Evolutionary conservation across 2,113 vertebrate species (phyloP).

Genomic region (Natator depressus): DNA sequence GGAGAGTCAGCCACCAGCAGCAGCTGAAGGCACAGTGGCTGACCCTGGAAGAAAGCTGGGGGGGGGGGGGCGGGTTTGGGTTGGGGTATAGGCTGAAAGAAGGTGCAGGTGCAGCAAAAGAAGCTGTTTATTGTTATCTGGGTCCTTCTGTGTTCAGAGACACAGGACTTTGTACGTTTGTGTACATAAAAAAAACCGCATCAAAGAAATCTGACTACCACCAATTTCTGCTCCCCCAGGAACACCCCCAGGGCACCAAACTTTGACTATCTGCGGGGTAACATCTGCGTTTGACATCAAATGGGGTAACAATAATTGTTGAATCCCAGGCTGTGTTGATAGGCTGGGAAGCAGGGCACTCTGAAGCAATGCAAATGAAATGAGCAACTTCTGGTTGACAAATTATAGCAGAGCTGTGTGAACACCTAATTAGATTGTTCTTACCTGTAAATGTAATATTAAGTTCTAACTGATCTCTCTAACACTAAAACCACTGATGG

Average conservation of each 20-base stretch:
- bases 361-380: not conserved
- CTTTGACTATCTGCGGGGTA: not conserved
- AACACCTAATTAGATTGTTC: not conserved
- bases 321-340: accelerated
- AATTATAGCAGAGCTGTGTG: not conserved
- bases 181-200: not conserved
- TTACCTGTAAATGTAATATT: not conserved
- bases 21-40: not conserved
- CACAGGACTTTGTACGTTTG: not conserved
- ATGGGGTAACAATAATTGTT: not conserved
- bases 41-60: not conserved
- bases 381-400: accelerated
- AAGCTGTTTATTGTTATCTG: not conserved
- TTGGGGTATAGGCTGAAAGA: not conserved
- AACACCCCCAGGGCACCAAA: not conserved
- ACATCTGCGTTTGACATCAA: not conserved
- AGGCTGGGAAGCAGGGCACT: not conserved
- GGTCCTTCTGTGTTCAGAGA: not conserved
- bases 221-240: not conserved
- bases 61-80: not conserved
- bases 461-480: not conserved
- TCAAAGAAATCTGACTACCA: not conserved
- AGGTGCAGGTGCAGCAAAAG: too few relatives aligned
- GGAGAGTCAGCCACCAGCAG: not conserved
- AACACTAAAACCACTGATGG: not conserved